Evolutionary conservation across 2,113 vertebrate genomes (phyloP), one percentile per base, ranked within the genome.

Genomic region (Callipepla squamata): DNA sequence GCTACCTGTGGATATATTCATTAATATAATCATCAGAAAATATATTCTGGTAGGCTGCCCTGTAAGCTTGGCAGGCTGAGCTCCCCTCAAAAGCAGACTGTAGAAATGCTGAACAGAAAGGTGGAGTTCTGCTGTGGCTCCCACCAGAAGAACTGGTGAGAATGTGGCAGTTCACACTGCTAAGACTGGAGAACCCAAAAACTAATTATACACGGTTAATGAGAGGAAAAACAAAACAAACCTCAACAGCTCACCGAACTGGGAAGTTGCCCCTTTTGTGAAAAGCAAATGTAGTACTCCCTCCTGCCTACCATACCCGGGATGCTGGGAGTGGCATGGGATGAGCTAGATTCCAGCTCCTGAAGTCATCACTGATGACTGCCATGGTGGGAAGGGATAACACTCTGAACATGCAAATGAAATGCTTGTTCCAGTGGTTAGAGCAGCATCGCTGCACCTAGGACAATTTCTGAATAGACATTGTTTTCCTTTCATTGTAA

Each of bases 181-280:
- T 75, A 13, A 55, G 63, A 70, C 19, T 40, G 17, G 15, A 44
- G 18, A n/a, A n/a, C 28, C n/a, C 48, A 47, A 50, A 79, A 48
- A 55, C 4, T 15, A 40, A 18, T 32, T 53, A 6, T 36, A 34
- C 1, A 3, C 32, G 8, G 84, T 30, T 26, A 50, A 32, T 28
- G 32, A 45, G 32, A 17, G 25, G 25, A 38, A 12, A 7, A 5
- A 4, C 16, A 57, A 40, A 36, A 0, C 0, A 22, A 44, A 26
- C 53, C 28, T 55, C 16, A 6, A 30, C 28, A 55, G 5, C 19
- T 67, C n/a, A 4, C 21, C 67, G 48, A 36, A 22, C 11, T 81
- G 44, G 44, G 61, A 85, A 83, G 17, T 22, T 83, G 16, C 34
- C 51, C 11, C 12, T 47, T 59, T 36, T 70, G 50, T 38, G 42